Evolutionary conservation across 1,140 invertebrate species (phyloP).

Genomic region (Aphaenogaster ashmeadi): DNA sequence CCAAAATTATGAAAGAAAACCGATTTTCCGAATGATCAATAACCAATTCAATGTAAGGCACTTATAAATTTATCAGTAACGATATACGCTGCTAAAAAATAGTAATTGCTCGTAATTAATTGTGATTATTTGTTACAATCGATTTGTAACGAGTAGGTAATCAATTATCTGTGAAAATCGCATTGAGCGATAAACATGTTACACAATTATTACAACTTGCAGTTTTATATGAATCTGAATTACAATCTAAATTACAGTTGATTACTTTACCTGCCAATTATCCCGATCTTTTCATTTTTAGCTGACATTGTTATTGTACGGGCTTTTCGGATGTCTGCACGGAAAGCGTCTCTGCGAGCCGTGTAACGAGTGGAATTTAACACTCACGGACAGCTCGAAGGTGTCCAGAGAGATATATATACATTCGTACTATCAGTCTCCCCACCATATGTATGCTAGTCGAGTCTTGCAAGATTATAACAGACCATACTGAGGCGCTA

Average conservation of each 20-base stretch:
- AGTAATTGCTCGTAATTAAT: background rate
- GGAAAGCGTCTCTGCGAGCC: background rate
- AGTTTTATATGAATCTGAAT: background rate
- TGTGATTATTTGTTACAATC: background rate
- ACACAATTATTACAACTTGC: background rate
- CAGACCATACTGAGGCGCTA: background rate
- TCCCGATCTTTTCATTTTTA: conserved; percentile 89
- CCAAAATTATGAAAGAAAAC: background rate
- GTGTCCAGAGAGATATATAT: conserved; percentile 24
- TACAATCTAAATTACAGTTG: background rate
- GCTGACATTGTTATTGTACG: conserved; percentile 73
- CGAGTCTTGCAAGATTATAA: background rate
- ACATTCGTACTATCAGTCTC: conserved; percentile 41
- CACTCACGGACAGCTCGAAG: background rate
- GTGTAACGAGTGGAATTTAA: conserved; percentile 6
- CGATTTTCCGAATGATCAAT: background rate
- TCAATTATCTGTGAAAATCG: background rate
- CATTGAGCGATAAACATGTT: background rate
- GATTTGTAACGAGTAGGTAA: background rate
- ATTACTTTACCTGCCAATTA: conserved; percentile 90
- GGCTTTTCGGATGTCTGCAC: background rate
- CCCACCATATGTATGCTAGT: background rate
- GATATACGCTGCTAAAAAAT: background rate
- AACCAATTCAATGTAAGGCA: background rate
- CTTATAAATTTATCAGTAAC: background rate